phyloP scores from a whole-genome alignment of 2,797 vertebrate genomes.

The Oreonectes daqikongensis region DNA sequence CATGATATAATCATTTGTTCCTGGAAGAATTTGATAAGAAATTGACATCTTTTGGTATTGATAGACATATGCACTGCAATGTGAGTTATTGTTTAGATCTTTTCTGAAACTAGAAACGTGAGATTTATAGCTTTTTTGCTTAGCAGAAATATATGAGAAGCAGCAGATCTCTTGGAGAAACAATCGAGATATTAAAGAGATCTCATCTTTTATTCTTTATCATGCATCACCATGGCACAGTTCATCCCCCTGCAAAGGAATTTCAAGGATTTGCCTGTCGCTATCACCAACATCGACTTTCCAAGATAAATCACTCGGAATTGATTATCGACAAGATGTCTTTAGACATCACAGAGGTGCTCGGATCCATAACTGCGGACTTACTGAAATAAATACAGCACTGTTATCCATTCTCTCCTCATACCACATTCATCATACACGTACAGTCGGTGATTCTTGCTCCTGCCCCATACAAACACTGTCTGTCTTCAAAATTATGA shows the following conservation, averaged over 20 bases:
- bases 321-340: slow-evolving; percentile 36
- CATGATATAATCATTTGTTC: too few species aligned
- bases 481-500: slow-evolving; percentile 43
- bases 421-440: not conserved
- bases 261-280: not conserved
- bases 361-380: slow-evolving; percentile 11
- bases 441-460: not conserved
- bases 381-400: not conserved
- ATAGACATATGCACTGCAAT: too few species aligned
- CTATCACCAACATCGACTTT: slow-evolving; percentile 21
- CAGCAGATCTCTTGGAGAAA: not conserved
- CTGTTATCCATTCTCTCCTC: slow-evolving; percentile 18
- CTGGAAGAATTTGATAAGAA: too few species aligned
- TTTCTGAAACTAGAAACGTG: not conserved
- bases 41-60: too few species aligned
- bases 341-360: slow-evolving; percentile 21
- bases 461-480: not conserved
- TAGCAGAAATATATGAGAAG: too few species aligned
- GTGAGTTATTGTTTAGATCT: too few species aligned
- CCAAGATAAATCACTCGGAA: slow-evolving; percentile 8
- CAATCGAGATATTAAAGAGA: not conserved
- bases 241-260: not conserved
- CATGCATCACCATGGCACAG: not conserved
- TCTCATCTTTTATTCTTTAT: not conserved
- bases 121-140: too few species aligned